Evolutionary conservation across 2,113 vertebrate genomes (phyloP).

Genomic region (Aegotheles bennettii): DNA sequence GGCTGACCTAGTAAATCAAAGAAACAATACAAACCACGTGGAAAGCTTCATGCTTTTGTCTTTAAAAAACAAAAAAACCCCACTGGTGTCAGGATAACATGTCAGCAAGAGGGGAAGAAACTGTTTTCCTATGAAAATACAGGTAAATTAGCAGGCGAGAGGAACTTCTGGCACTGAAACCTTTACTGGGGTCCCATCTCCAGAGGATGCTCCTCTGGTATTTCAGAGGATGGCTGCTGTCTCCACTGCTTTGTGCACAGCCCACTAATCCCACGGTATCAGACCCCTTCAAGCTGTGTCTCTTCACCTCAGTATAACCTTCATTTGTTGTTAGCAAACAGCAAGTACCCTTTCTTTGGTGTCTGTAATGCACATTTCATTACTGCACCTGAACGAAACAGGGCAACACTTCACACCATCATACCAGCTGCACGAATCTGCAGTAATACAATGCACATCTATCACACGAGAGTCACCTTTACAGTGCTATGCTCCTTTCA

Average conservation of each 20-base stretch:
- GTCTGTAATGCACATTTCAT: neutral
- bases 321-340: neutral
- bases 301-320: neutral
- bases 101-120: neutral
- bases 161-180: neutral
- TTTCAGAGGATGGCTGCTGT: neutral
- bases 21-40: neutral
- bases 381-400: neutral
- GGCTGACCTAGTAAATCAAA: neutral
- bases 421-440: neutral
- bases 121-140: neutral
- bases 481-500: neutral
- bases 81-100: neutral
- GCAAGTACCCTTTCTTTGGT: neutral
- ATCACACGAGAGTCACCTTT: neutral
- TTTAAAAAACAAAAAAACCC: neutral
- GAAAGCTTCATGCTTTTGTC: neutral
- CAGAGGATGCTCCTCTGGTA: neutral
- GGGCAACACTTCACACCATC: neutral
- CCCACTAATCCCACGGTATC: too few relatives aligned
- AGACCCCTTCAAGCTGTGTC: neutral
- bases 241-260: neutral
- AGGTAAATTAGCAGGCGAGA: neutral
- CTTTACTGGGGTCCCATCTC: neutral
- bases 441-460: neutral